Evolutionary conservation across 1,140 invertebrate species (phyloP).

Genomic region (Calliopsis andreniformis): DNA sequence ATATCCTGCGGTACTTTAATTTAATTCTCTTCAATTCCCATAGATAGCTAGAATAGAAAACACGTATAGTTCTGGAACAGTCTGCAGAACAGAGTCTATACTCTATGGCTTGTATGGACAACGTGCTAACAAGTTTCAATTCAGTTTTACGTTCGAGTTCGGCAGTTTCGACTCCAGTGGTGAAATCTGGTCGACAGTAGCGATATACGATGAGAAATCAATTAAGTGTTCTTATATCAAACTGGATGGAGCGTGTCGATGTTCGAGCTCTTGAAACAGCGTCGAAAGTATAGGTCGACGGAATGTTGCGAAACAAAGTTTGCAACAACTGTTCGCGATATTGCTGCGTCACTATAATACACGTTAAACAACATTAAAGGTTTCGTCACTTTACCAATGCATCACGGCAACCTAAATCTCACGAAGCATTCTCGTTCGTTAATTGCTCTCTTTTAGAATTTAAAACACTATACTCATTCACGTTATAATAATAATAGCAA

Average conservation of each 20-base stretch:
- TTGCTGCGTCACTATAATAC: constrained; percentile 30
- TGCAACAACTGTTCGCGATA: constrained; percentile 5
- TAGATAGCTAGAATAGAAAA: too few relatives aligned
- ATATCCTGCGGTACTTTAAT: too few relatives aligned
- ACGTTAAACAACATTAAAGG: constrained; percentile 18
- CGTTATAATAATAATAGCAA: neutral
- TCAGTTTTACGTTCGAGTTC: neutral
- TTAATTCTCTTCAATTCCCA: too few relatives aligned
- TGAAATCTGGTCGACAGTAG: neutral
- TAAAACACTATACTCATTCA: neutral
- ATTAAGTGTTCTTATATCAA: constrained; percentile 16
- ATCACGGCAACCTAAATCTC: constrained; percentile 14
- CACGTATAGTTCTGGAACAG: too few relatives aligned
- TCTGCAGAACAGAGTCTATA: too few relatives aligned
- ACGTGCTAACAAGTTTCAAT: neutral
- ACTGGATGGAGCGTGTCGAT: neutral
- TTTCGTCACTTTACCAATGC: constrained; percentile 27
- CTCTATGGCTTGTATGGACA: too few relatives aligned
- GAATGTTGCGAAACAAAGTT: constrained; percentile 27
- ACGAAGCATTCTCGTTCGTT: constrained; percentile 27
- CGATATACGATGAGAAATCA: constrained; percentile 11
- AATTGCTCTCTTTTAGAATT: constrained; percentile 29
- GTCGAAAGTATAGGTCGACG: neutral
- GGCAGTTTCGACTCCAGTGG: neutral
- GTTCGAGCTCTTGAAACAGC: constrained; percentile 14